A percentile compares a stretch with the other conserved stretches of the same genome.
Conservation (phyloP, 2,113 vertebrate genomes). For the Crotalus viridis region DNA sequence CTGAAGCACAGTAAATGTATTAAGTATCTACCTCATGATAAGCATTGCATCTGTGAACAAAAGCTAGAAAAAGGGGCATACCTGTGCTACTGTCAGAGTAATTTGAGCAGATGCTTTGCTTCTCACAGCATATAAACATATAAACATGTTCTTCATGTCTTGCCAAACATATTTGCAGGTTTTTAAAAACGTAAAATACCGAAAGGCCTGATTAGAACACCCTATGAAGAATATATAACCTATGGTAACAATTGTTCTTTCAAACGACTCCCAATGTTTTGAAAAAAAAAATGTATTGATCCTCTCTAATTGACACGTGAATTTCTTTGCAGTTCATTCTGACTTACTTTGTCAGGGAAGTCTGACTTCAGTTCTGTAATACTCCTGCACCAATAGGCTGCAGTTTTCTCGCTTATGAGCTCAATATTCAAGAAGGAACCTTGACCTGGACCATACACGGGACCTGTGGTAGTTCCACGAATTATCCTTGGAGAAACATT, state of each 20-base stretch:
- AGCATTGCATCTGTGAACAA: constrained; percentile 46
- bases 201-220: background rate
- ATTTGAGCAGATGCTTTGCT: background rate
- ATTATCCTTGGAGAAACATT: constrained; percentile 93
- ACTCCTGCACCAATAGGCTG: constrained; percentile 89
- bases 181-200: background rate
- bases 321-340: constrained; percentile 43
- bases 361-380: constrained; percentile 85
- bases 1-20: constrained; percentile 54
- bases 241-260: background rate
- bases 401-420: constrained; percentile 92
- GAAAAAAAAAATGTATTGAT: background rate
- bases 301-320: background rate
- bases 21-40: constrained; percentile 53
- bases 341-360: constrained; percentile 84
- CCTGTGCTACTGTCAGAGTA: background rate
- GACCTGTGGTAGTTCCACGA: constrained; percentile 88
- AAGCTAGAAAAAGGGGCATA: background rate
- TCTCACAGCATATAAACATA: background rate
- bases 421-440: constrained; percentile 92
- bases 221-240: background rate
- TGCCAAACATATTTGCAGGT: background rate
- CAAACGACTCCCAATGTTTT: background rate
- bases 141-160: background rate
- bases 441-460: constrained; percentile 83